Conservation (phyloP, 2,888 invertebrate species). For the Marronus borbonicus region DNA sequence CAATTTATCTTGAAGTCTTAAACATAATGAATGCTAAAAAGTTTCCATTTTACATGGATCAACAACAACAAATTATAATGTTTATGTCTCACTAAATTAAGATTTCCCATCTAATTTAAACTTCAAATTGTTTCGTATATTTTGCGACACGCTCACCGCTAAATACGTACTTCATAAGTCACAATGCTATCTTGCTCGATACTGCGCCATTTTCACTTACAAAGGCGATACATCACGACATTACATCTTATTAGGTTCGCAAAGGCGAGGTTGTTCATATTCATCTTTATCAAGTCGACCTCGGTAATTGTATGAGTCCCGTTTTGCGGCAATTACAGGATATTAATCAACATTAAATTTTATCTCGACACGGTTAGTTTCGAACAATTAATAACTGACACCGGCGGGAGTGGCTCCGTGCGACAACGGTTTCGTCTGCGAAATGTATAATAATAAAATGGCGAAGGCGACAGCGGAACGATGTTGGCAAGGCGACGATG, state of each 20-base stretch:
- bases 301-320: slow-evolving; percentile 1
- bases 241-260: background rate
- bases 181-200: too few relatives aligned
- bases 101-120: too few relatives aligned
- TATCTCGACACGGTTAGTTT: slow-evolving; percentile 26
- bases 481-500: slow-evolving; percentile 4
- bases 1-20: too few relatives aligned
- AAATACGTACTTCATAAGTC: too few relatives aligned
- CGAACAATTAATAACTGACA: slow-evolving; percentile 28
- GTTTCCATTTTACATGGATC: too few relatives aligned
- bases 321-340: slow-evolving; percentile 5
- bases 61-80: too few relatives aligned
- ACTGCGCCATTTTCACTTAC: too few relatives aligned
- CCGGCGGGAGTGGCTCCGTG: slow-evolving; percentile 1
- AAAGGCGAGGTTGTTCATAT: background rate
- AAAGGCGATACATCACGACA: too few relatives aligned
- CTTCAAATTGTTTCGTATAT: too few relatives aligned
- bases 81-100: too few relatives aligned
- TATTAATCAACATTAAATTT: slow-evolving; percentile 29
- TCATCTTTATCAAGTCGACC: slow-evolving; percentile 16
- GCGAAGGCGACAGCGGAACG: slow-evolving; percentile 8
- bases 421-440: slow-evolving; percentile 13
- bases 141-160: too few relatives aligned
- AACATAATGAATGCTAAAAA: too few relatives aligned
- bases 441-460: slow-evolving; percentile 16